Percentiles rank a stretch among this genome's conserved stretches.
Conservation (phyloP, 1,140 invertebrate species). For the Nylanderia fulva region DNA sequence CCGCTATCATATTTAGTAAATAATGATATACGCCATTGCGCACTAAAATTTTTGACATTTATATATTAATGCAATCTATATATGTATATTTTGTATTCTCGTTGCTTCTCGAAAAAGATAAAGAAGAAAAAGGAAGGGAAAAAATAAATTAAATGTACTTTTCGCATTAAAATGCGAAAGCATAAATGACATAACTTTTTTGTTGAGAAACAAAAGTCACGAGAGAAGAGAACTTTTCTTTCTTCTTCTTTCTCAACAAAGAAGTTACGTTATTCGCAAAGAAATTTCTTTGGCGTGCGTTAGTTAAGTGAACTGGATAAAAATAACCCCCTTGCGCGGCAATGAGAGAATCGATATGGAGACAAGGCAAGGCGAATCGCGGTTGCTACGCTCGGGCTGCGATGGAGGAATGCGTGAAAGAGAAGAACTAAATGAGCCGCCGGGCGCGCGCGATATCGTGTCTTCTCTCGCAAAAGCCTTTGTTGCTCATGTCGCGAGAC, state of each 20-base stretch:
- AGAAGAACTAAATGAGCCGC: slow-evolving; percentile 23
- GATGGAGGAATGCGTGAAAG: background rate
- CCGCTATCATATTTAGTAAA: slow-evolving; percentile 19
- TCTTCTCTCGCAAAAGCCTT: slow-evolving; percentile 25
- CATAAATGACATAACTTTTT: background rate
- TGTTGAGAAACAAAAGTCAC: background rate
- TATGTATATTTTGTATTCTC: too few species aligned
- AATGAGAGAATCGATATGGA: slow-evolving; percentile 1
- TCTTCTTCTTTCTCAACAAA: background rate
- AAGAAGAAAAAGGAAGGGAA: too few species aligned
- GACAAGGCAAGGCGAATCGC: background rate
- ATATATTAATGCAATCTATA: slow-evolving; percentile 14
- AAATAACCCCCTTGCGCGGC: background rate
- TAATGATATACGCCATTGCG: background rate
- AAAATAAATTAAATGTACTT: background rate
- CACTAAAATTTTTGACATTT: slow-evolving; percentile 20
- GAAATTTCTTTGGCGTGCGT: too few species aligned
- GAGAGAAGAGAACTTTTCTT: background rate
- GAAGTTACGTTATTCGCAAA: too few species aligned
- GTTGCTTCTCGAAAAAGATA: background rate
- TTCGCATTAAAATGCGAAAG: background rate
- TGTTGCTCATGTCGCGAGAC: slow-evolving; percentile 45
- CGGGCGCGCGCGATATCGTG: background rate
- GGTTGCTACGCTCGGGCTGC: background rate
- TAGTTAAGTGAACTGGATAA: background rate